Base-by-base conservation (phyloP, 2,797 vertebrate species). In the Ctenosaura bakeri region DNA sequence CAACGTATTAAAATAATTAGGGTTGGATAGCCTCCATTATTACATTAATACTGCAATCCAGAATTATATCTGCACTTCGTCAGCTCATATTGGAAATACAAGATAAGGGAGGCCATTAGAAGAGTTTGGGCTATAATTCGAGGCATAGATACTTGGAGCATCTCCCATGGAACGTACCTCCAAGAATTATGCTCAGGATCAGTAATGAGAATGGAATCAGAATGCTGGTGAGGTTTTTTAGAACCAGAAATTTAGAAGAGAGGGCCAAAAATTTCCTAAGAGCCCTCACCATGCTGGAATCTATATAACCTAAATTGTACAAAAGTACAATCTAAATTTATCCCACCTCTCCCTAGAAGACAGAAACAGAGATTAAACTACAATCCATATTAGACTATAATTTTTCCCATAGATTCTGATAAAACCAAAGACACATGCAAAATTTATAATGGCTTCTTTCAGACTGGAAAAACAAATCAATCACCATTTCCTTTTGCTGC, bases 1-100 rank as follows among this genome's bases (percentile, higher is more conserved):
- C 85, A 26, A 35, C 84, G 85, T n/a, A 69, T 89, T 89, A 20
- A 50, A 77, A 90, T 90, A 77, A 90, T 87, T 87, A 78, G 35
- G 20, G 14, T 77, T 78, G 50, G 89, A 56, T 66, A 59, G 26
- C 71, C 42, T 76, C 78, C 56, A 32, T 87, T 83, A 83, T 87
- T 87, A 76, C 50, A 88, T 88, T 64, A 79, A 56, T 42, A 62
- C 73, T 18, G 50, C 46, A 46, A 84, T 77, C 80, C 26, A 8
- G 73, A 83, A 88, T 83, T 35, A 69, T 69, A 84, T 84, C 81
- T 35, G 76, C 4, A 54, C 50, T 87, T 83, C 69, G 35, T 88
- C 80, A 77, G 12, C 20, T 16, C 38, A 2, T 24, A 42, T 26
- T n/a, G 6, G 14, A 69, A 87, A 29, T 78, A 24, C 46, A n/a